Conservation (phyloP, 2,888 invertebrate genomes). For the Philopedon plagiatum region DNA sequence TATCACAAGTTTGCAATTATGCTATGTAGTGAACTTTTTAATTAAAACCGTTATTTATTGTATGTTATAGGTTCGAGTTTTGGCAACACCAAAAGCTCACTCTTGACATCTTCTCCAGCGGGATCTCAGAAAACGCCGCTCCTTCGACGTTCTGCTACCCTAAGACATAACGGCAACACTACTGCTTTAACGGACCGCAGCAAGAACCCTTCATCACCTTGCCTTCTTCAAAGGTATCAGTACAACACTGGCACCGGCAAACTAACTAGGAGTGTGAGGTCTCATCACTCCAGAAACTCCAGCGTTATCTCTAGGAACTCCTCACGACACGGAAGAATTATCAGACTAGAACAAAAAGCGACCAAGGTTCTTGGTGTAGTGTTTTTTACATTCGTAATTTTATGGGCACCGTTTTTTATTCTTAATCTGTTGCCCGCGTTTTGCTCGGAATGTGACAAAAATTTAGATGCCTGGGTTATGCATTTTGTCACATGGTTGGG, state of each 20-base stretch:
- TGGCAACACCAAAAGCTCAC: slow-evolving; percentile 76
- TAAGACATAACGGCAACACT: slow-evolving; percentile 70
- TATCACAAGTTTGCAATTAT: too few species aligned
- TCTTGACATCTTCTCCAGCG: slow-evolving; percentile 70
- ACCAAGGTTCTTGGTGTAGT: slow-evolving; percentile 96
- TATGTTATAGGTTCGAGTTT: slow-evolving; percentile 77
- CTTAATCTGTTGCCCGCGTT: slow-evolving; percentile 89
- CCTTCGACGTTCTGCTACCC: slow-evolving; percentile 74
- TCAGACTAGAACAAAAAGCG: slow-evolving; percentile 94
- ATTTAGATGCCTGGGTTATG: slow-evolving; percentile 84
- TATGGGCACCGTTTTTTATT: slow-evolving; percentile 97
- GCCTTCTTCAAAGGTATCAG: slow-evolving; percentile 69
- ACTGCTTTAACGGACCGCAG: slow-evolving; percentile 58
- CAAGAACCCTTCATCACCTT: slow-evolving; percentile 73
- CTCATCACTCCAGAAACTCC: slow-evolving; percentile 84
- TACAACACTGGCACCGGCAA: slow-evolving; percentile 56
- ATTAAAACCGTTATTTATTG: too few species aligned
- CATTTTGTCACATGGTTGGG: slow-evolving; percentile 94
- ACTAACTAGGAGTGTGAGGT: slow-evolving; percentile 70
- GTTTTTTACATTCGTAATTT: slow-evolving; percentile 93
- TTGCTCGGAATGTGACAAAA: slow-evolving; percentile 84
- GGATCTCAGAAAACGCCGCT: slow-evolving; percentile 66
- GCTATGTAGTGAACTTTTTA: too few species aligned
- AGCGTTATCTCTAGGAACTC: slow-evolving; percentile 87
- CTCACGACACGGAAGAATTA: slow-evolving; percentile 85